These are phyloP conservation scores for Sebastes iracundus DNA, from an alignment of 2,797 vertebrate genomes.

Conservation along the genomic window DNA sequence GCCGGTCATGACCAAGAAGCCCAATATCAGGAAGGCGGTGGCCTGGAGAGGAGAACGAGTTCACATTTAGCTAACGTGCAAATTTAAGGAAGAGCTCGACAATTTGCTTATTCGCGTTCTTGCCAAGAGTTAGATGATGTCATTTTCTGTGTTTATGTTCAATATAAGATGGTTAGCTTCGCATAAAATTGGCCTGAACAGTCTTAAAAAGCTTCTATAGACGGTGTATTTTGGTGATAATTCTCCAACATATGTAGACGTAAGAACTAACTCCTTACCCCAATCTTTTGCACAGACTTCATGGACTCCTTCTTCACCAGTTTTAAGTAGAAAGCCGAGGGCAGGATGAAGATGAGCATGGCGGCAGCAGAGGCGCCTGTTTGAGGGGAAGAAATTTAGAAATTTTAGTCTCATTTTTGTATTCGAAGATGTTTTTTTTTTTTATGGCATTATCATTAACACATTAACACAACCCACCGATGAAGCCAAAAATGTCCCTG, in stretches of 20 bases:
- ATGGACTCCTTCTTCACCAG: constrained; percentile 96
- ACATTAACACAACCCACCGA: constrained; percentile 81
- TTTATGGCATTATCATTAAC: background rate
- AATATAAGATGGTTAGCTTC: background rate
- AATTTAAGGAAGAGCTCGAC: background rate
- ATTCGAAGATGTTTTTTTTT: background rate
- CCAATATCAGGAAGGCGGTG: constrained; percentile 86
- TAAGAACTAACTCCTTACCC: constrained; percentile 82
- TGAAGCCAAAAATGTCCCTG: constrained; percentile 96
- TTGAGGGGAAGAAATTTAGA: background rate
- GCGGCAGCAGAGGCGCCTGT: constrained; percentile 93
- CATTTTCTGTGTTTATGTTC: background rate
- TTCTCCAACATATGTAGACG: background rate
- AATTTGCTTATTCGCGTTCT: background rate
- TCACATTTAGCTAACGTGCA: background rate
- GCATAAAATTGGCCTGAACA: background rate
- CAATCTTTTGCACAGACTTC: constrained; percentile 96
- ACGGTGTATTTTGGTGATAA: too few relatives aligned
- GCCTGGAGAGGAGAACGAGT: constrained; percentile 80
- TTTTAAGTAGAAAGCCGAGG: constrained; percentile 97
- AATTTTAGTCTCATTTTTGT: background rate
- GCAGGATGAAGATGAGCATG: constrained; percentile 98
- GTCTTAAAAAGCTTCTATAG: too few relatives aligned
- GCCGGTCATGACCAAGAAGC: constrained; percentile 90
- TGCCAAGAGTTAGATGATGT: background rate